These are phyloP conservation scores for Mormyrus iriodes DNA, from an alignment of 2,113 vertebrate genomes.

Conservation along the genomic window DNA sequence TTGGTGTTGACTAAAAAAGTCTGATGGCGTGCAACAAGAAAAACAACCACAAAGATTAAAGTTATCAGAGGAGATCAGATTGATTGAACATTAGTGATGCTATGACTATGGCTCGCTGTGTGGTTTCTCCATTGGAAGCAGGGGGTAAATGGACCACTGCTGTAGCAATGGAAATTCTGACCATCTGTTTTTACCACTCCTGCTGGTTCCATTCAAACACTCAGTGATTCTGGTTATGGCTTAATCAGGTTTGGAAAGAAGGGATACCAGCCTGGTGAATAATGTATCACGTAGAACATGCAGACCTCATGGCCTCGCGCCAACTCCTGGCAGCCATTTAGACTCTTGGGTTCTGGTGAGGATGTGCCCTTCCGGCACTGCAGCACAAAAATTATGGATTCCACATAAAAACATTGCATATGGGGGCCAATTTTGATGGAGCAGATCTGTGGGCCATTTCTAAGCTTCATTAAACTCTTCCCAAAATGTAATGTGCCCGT, in stretches of 20 bases:
- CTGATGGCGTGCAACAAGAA: neutral
- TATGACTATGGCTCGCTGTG: neutral
- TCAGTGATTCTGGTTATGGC: neutral
- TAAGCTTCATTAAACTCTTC: neutral
- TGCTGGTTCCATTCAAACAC: neutral
- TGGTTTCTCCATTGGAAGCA: neutral
- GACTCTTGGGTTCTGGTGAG: neutral
- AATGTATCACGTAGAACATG: neutral
- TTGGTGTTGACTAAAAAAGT: neutral
- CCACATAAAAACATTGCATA: neutral
- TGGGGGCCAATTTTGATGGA: neutral
- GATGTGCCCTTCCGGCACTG: neutral
- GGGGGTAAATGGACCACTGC: neutral
- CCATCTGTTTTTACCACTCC: neutral
- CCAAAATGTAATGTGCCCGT: neutral
- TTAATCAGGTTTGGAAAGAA: slow-evolving; percentile 7
- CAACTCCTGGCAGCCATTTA: neutral
- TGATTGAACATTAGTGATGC: neutral
- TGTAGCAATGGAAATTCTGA: neutral
- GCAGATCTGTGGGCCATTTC: neutral
- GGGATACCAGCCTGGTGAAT: neutral
- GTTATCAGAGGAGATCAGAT: neutral
- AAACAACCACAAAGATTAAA: neutral
- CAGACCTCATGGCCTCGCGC: neutral
- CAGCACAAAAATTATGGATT: neutral